Base-by-base conservation (phyloP, 2,888 invertebrate genomes). In the Coelopa pilipes region DNA sequence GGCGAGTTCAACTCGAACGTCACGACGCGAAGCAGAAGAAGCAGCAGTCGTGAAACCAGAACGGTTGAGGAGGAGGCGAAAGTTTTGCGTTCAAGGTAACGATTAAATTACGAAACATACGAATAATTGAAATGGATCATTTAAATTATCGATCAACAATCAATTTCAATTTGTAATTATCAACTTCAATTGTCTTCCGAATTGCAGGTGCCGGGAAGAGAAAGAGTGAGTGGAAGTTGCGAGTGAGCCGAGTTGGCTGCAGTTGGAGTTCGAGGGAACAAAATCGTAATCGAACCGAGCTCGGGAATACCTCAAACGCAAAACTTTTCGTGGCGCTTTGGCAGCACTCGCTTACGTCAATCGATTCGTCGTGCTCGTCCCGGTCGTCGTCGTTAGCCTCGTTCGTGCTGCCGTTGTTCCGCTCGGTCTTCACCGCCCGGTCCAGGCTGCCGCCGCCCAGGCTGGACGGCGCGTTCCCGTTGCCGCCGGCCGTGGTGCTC, bases 401-500 rank as follows among this genome's bases (percentile, higher is more conserved):
- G 74, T 86, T 85, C 82, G 86, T 86, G 81, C 86, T 88, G 79
- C 87, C 85, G 79, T 88, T 87, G 77, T 88, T 88, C 67, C 87
- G 84, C 79, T 87, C 87, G 76, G 84, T 82, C 81, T 87, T 85
- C 67, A 87, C 87, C 63, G 83, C 81, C 72, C 86, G 83, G 73
- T 85, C 86, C 79, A 84, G 72, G 75, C 80, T 78, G n/a, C n/a
- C n/a, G n/a, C n/a, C n/a, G n/a, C n/a, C n/a, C n/a, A n/a, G n/a
- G 62, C 75, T 81, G 76, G 82, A 81, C 24, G 81, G 79, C 65
- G 79, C 78, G 13, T 34, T 34, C 34, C 78, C 82, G 46, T 83
- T 83, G 75, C 78, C 77, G 65, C 87, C 87, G 21, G 87, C 87
- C 59, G 87, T 87, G 77, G 87, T 87, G 80, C 84, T 88, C 79